Evolutionary conservation across 2,888 invertebrate genomes (phyloP), one percentile per base, ranked within the genome.

Genomic region (Glomeris marginata): DNA sequence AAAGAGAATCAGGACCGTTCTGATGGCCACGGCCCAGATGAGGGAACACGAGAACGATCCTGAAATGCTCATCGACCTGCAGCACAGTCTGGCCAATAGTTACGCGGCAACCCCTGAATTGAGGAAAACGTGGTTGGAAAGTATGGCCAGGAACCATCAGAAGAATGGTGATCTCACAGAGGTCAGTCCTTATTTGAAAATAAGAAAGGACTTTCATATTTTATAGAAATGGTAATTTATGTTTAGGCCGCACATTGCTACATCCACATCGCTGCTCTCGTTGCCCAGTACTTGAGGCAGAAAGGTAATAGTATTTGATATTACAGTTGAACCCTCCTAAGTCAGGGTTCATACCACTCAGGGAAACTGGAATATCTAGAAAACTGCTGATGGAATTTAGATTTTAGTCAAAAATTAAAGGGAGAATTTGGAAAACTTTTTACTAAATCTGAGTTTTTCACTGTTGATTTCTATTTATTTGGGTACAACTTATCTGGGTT

Each of bases 21-120:
- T 95, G 33, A 88, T 91, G 73, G 94, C 95, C 1, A 87, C 95
- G 0, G 84, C 88, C 0, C 85, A 92, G 58, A 83, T 95, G 77
- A 80, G 85, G 56, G 76, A 92, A 62, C 78, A 92, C 67, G 77
- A 87, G 67, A 73, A 88, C 71, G 92, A 97, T 66, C 87, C 91
- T 5, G 90, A 94, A 63, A 84, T 90, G 71, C 67, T 91, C 55
- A 79, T 90, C 0, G 92, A 92, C 67, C 70, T 94, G 52, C 91
- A 92, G 66, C 84, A 90, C 65, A 85, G 88, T 52, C 68, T 94
- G 55, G 92, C 92, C 2, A 88, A 87, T 66, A 88, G 88, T 0
- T 88, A 88, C 61, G 87, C 92, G 41, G 90, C 90, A 37, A 94
- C 92, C 0, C 94, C 95, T 0, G 88, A 94, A 60, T 71, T 95